phyloP scores from a whole-genome alignment of 2,888 invertebrate genomes.

The Taphrorychus bicolor region DNA sequence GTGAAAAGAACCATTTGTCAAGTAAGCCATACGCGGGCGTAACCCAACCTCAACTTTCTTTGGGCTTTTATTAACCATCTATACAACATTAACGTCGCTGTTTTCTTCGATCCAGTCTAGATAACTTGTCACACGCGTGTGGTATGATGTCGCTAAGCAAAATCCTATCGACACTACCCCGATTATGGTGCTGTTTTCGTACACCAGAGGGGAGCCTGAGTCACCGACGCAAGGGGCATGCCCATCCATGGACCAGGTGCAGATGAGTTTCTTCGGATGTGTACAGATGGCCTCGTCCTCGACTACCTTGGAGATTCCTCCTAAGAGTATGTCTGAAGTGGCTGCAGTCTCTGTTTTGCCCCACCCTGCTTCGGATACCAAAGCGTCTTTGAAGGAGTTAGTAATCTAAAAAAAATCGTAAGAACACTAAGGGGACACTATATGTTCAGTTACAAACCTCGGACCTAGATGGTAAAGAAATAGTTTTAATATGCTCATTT shows the following conservation, averaged over 20 bases:
- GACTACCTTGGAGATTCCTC: neutral
- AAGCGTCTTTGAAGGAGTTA: no score
- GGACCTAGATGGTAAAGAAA: no score
- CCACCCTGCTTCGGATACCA: neutral
- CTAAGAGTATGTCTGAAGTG: neutral
- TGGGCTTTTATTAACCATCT: neutral
- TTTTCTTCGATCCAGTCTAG: conserved; percentile 12
- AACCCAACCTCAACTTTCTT: conserved; percentile 12
- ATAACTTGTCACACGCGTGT: conserved; percentile 11
- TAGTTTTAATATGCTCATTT: no score
- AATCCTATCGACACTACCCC: conserved; percentile 10
- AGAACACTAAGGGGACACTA: no score
- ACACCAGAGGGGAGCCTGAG: neutral
- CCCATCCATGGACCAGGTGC: neutral
- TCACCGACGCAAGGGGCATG: neutral
- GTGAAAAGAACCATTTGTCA: conserved; percentile 41
- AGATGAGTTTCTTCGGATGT: neutral
- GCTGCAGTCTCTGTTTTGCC: neutral
- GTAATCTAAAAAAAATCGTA: neutral
- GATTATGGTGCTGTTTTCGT: neutral
- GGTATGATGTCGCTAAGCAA: conserved; percentile 10
- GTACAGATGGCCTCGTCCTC: neutral
- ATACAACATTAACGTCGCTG: conserved; percentile 12
- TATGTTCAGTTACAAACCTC: no score
- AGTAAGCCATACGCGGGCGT: conserved; percentile 18